Conservation (phyloP, 2,113 vertebrate genomes). For the Raja brachyura region DNA sequence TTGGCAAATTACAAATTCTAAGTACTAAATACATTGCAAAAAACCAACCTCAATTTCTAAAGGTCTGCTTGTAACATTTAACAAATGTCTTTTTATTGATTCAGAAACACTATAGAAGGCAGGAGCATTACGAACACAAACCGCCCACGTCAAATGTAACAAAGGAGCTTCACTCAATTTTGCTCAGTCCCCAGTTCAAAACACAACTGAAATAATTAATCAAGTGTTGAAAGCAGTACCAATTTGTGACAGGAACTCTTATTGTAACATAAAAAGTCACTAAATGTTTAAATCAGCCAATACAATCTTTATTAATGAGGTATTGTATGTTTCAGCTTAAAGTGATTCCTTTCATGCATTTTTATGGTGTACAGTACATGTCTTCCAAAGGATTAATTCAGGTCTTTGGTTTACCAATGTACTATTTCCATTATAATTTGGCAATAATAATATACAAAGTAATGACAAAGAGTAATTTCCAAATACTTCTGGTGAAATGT, state of each 20-base stretch:
- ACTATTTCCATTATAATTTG: background rate
- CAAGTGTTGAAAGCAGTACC: background rate
- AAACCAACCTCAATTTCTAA: background rate
- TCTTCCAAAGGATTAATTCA: background rate
- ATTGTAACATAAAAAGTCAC: slow-evolving; percentile 1
- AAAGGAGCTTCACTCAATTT: background rate
- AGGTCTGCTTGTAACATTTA: background rate
- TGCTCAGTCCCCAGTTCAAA: background rate
- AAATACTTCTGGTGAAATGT: background rate
- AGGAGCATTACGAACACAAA: background rate
- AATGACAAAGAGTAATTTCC: slow-evolving; percentile 12
- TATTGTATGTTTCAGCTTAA: background rate
- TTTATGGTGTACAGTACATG: background rate
- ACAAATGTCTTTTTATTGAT: slow-evolving; percentile 14
- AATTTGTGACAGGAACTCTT: background rate
- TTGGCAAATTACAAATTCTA: background rate
- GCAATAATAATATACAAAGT: background rate
- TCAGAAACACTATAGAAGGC: background rate
- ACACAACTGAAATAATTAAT: background rate
- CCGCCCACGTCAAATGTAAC: background rate
- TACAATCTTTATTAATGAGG: background rate
- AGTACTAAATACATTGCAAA: background rate
- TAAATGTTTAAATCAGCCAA: slow-evolving; percentile 12
- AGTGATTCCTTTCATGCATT: background rate
- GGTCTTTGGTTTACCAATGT: background rate